Conservation (phyloP, 2,888 invertebrate genomes). For the Zygothrica quintamaculata region DNA sequence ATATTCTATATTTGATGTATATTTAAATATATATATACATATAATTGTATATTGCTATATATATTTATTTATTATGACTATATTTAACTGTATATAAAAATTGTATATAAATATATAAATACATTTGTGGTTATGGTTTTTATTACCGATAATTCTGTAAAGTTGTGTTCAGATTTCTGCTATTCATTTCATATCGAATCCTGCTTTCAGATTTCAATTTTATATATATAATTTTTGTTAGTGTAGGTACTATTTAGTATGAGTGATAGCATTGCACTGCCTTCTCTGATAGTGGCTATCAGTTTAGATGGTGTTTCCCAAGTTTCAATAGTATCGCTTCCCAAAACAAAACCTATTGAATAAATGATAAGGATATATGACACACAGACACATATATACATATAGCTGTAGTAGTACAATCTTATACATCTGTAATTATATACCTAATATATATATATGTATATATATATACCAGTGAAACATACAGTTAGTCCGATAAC, state of each 20-base stretch:
- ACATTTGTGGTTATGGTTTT: too few relatives aligned
- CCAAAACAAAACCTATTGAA: conserved; percentile 61
- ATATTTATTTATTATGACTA: too few relatives aligned
- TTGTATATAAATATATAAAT: too few relatives aligned
- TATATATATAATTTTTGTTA: too few relatives aligned
- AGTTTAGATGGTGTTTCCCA: conserved; percentile 58
- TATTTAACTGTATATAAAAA: too few relatives aligned
- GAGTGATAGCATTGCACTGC: conserved; percentile 19
- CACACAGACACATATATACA: conserved; percentile 20
- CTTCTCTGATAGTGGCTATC: conserved; percentile 65
- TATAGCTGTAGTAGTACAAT: conserved; percentile 15
- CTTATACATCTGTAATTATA: conserved; percentile 3
- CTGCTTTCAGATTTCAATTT: too few relatives aligned
- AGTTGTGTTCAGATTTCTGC: too few relatives aligned
- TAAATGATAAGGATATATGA: conserved; percentile 75
- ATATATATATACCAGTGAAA: conserved; percentile 20
- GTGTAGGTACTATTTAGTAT: conserved; percentile 10
- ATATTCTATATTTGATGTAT: not conserved
- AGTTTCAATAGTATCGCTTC: conserved; percentile 53
- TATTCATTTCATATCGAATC: too few relatives aligned
- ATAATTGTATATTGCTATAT: too few relatives aligned
- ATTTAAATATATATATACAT: too few relatives aligned
- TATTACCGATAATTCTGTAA: too few relatives aligned
- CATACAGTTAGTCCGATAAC: conserved; percentile 71
- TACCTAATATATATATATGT: conserved; percentile 2